phyloP scores from a whole-genome alignment of 2,888 invertebrate genomes.

The Smittia sp. region DNA sequence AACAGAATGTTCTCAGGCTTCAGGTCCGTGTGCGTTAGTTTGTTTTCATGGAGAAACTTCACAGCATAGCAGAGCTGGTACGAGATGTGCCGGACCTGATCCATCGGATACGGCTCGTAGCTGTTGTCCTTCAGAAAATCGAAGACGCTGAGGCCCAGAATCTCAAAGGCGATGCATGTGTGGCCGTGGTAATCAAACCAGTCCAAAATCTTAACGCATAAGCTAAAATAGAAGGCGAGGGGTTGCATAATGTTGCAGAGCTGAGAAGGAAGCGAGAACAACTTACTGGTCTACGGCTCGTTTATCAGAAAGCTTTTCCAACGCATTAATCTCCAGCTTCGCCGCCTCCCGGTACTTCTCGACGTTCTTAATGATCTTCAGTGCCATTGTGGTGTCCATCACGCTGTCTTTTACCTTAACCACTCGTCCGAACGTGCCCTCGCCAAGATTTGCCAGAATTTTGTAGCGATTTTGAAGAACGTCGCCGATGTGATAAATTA shows the following conservation, averaged over 20 bases:
- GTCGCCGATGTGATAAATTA: slow-evolving; percentile 98
- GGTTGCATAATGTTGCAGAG: slow-evolving; percentile 11
- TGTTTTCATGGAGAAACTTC: slow-evolving; percentile 95
- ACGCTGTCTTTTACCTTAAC: slow-evolving; percentile 96
- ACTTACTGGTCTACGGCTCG: slow-evolving; percentile 97
- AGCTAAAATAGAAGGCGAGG: slow-evolving; percentile 57
- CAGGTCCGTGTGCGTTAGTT: slow-evolving; percentile 97
- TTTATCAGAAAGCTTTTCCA: slow-evolving; percentile 91
- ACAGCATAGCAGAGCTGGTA: slow-evolving; percentile 97
- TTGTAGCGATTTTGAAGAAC: slow-evolving; percentile 79
- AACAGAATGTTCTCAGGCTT: slow-evolving; percentile 99
- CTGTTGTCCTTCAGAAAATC: slow-evolving; percentile 99
- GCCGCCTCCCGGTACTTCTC: slow-evolving; percentile 99
- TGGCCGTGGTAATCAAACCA: slow-evolving; percentile 99
- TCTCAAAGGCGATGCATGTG: slow-evolving; percentile 97
- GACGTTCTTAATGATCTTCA: slow-evolving; percentile 99
- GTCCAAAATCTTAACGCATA: slow-evolving; percentile 95
- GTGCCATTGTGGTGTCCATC: slow-evolving; percentile 90
- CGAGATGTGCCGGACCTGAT: slow-evolving; percentile 95
- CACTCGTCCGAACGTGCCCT: slow-evolving; percentile 99
- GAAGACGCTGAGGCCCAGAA: slow-evolving; percentile 96
- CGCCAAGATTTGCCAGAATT: slow-evolving; percentile 96
- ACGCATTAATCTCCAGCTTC: slow-evolving; percentile 96
- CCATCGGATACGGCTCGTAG: slow-evolving; percentile 96
- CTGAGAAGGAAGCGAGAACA: background rate